Evolutionary conservation across 2,888 invertebrate species (phyloP), one percentile per base, ranked within the genome.

Genomic region (Omphaloscelis lunosa): DNA sequence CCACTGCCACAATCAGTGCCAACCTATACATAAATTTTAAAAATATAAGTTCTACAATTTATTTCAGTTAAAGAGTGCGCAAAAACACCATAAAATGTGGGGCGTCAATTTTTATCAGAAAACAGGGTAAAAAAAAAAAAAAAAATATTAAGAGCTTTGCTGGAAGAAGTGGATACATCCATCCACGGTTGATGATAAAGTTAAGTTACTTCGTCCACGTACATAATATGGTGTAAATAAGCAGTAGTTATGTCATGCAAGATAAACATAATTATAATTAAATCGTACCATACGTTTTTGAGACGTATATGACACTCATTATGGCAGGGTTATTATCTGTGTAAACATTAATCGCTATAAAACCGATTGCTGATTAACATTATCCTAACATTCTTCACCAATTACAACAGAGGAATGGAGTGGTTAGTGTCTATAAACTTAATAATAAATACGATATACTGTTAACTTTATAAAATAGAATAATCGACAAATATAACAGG

Each of bases 361-460:
- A 48, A 51, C 61, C 23, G 17, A 34, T 17, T 15, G 41, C 7
- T 27, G 34, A 0, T 20, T 51, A 41, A 51, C 51, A n/a, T 70
- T 45, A 17, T 39, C 4, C 2, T n/a, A 8, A 17, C 45, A 72
- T 7, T 69, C 41, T 27, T 17, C 29, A 72, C 34, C 17, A 23
- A 61, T 34, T 77, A 56, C n/a, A 45, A n/a, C 53, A 8, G 20
- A 27, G 8, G 6, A 71, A 77, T 77, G 77, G 77, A 98, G 98
- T 89, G 98, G 98, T 0, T 98, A 98, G 77, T 77, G 34, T 48
- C 9, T 17, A 3, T 61, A 62, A 27, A 79, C 23, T 62, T 34
- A 53, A 34, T 29, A 17, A 56, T 27, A 63, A 6, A 17, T 4
- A 1, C 2, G 15, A 9, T 41, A 23, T 29, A 23, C 34, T 1